Evolutionary conservation across 2,888 invertebrate genomes (phyloP), one percentile per base, ranked within the genome.

Genomic region (Coecobrya sp.): DNA sequence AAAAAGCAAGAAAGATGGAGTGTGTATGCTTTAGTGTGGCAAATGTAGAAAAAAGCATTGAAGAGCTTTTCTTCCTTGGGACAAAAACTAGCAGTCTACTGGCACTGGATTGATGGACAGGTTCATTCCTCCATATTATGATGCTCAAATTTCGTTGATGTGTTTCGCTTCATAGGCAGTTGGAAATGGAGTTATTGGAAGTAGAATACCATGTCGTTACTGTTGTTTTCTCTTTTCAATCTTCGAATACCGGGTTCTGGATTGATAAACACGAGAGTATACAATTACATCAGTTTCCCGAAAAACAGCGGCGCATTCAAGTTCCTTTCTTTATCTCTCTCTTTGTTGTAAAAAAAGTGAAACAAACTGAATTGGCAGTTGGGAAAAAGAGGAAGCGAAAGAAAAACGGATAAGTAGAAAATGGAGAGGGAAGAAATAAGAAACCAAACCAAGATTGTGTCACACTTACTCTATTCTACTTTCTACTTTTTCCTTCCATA

Each of bases 91-190:
- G 8, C 70, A 76, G 68, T 68, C 76, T 19, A 45, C 45, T 49
- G 45, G 45, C 49, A 25, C 30, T 55, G 27, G 59, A 81, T 59
- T 81, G 81, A 81, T 81, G 36, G 81, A 59, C 81, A 81, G 81
- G 55, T 81, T 81, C 55, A 81, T 55, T 81, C 55, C 81, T 36
- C 55, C 59, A 81, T 81, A 81, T 55, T 81, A 36, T 81, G 55
- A 55, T 55, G 81, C 59, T 59, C 19, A 55, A 55, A 81, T 81
- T 81, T 81, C 19, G 81, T 27, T 55, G 55, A 81, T 76, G 76
- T 76, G 81, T 55, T 59, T 30, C 30, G 81, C 55, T 81, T 36
- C 19, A 16, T 55, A 59, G 55, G 36, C 59, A 59, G 19, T 55
- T 81, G 30, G 81, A 81, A 81, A 19, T 81, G 81, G n/a, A 55